Conservation (phyloP, 2,888 invertebrate genomes). For the Timandra comae region DNA sequence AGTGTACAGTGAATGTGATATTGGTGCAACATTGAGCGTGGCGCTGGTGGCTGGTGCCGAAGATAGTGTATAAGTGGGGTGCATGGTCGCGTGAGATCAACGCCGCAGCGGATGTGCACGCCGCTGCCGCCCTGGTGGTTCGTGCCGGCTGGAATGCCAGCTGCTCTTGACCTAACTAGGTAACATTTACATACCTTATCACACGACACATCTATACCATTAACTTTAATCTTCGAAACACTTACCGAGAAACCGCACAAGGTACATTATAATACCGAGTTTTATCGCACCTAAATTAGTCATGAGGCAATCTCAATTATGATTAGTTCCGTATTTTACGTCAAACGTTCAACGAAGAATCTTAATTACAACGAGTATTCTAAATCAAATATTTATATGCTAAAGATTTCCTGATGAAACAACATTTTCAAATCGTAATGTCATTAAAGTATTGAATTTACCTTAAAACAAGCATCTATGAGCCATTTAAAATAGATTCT, state of each 20-base stretch:
- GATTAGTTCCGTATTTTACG: constrained; percentile 30
- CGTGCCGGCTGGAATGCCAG: constrained; percentile 72
- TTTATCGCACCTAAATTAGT: constrained; percentile 17
- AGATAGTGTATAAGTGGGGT: constrained; percentile 30
- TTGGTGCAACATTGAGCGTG: constrained; percentile 26
- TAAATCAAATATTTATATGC: constrained; percentile 19
- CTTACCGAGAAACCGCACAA: not conserved
- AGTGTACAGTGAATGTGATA: constrained; percentile 57
- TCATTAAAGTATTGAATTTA: too few relatives aligned
- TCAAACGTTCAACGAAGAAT: constrained; percentile 24
- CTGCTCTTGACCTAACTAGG: constrained; percentile 75
- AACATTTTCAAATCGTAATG: too few relatives aligned
- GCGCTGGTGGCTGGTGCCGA: constrained; percentile 27
- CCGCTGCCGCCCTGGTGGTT: constrained; percentile 67
- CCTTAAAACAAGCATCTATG: too few relatives aligned
- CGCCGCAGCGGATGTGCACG: constrained; percentile 70
- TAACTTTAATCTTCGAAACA: constrained; percentile 1
- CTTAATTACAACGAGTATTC: constrained; percentile 23
- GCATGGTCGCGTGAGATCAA: constrained; percentile 41
- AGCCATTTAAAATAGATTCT: too few relatives aligned
- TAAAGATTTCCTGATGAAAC: constrained; percentile 25
- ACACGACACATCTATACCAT: constrained; percentile 10
- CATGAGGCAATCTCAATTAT: constrained; percentile 23
- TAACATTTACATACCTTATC: constrained; percentile 31
- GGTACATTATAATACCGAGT: constrained; percentile 5